Conservation (phyloP, 2,113 vertebrate genomes). For the Colaptes auratus region DNA sequence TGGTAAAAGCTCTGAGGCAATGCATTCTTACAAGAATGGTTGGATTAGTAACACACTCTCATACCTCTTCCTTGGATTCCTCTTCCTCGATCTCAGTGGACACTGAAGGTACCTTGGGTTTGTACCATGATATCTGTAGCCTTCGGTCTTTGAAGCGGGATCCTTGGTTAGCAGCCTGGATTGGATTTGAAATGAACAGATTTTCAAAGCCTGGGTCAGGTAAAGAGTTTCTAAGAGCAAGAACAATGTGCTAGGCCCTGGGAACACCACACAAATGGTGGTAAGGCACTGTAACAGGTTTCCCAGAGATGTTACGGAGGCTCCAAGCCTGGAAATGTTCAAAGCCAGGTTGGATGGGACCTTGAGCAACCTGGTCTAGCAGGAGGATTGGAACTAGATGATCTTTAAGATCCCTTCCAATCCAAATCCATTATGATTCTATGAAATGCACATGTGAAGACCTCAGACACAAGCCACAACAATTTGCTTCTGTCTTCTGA, state of each 20-base stretch:
- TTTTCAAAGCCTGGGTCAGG: neutral
- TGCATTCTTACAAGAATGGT: neutral
- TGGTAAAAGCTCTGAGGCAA: neutral
- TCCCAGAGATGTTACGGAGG: too few species aligned
- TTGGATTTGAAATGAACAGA: neutral
- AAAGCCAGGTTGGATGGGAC: too few species aligned
- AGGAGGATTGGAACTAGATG: too few species aligned
- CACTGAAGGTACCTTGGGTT: constrained; percentile 92
- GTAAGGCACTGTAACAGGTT: too few species aligned
- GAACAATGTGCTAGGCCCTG: neutral
- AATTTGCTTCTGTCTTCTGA: neutral
- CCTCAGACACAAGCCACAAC: neutral
- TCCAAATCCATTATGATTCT: too few species aligned
- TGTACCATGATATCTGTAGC: constrained; percentile 96
- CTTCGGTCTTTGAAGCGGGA: constrained; percentile 95
- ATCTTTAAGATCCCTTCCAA: too few species aligned
- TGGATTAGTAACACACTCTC: neutral
- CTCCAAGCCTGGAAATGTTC: too few species aligned
- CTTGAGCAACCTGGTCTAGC: too few species aligned
- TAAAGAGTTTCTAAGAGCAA: neutral
- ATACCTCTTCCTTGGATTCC: constrained; percentile 92
- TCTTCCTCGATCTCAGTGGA: constrained; percentile 92
- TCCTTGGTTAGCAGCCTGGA: constrained; percentile 94
- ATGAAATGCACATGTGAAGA: neutral
- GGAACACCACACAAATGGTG: accelerated